Percentiles rank a stretch among this genome's conserved stretches.
phyloP scores from a whole-genome alignment of 1,140 invertebrate species.

The Patella vulgata region DNA sequence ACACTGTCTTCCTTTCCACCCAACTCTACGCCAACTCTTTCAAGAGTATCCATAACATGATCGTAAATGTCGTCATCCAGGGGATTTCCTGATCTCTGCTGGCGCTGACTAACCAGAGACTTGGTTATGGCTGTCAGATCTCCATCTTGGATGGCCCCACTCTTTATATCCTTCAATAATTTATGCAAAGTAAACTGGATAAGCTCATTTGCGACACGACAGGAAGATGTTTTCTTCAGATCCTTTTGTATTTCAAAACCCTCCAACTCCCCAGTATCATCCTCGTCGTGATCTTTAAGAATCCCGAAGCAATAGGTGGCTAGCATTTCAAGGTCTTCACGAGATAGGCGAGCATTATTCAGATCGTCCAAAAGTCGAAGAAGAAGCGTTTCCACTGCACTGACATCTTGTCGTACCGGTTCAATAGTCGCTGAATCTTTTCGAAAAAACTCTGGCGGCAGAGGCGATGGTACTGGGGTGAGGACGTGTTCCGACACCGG shows the following conservation, averaged over 20 bases:
- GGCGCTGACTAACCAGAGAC: conserved; percentile 8
- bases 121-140: conserved; percentile 25
- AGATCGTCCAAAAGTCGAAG: conserved; percentile 26
- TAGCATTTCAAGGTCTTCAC: conserved; percentile 27
- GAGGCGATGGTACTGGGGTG: conserved; percentile 19
- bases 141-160: conserved; percentile 14
- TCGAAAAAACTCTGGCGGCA: conserved; percentile 4
- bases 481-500: conserved; percentile 29
- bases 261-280: background rate
- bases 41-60: conserved; percentile 13
- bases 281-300: conserved; percentile 10
- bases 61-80: conserved; percentile 6
- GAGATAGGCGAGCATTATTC: conserved; percentile 14
- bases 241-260: conserved; percentile 2
- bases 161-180: conserved; percentile 22
- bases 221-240: conserved; percentile 16
- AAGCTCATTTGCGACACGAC: conserved; percentile 20
- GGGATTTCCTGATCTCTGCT: background rate
- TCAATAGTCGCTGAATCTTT: background rate
- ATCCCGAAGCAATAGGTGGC: conserved; percentile 21
- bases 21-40: conserved; percentile 3
- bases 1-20: conserved; percentile 5
- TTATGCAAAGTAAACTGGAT: conserved; percentile 29
- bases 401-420: background rate
- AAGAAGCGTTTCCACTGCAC: conserved; percentile 23